Conservation (phyloP, 2,113 vertebrate species). For the Phyllostomus hastatus region DNA sequence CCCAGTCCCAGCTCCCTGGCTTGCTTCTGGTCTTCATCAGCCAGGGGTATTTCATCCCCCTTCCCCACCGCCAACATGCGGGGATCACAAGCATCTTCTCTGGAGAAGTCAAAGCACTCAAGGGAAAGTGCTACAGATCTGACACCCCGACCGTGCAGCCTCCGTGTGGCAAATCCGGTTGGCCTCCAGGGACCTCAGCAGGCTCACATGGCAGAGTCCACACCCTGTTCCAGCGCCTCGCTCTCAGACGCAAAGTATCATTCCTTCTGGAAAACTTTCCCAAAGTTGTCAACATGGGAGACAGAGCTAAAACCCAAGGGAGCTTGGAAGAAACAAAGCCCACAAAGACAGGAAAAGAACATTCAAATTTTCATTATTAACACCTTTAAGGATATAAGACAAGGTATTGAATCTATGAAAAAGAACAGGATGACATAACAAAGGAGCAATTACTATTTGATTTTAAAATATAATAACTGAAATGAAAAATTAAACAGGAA, state of each 20-base stretch:
- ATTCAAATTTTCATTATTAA: background rate
- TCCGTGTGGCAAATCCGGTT: background rate
- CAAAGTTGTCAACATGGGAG: background rate
- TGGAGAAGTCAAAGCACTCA: background rate
- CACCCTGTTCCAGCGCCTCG: rapidly evolving
- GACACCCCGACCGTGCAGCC: background rate
- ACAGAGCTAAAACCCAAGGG: background rate
- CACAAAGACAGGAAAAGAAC: background rate
- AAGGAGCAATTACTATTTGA: background rate
- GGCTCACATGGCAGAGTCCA: background rate
- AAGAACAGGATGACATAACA: background rate
- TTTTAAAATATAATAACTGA: background rate
- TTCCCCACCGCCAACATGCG: background rate
- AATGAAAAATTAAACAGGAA: conserved; percentile 12
- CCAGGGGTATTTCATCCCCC: rapidly evolving
- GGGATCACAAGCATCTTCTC: background rate
- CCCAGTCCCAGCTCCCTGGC: background rate
- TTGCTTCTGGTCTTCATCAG: background rate
- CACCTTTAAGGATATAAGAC: background rate
- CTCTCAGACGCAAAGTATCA: background rate
- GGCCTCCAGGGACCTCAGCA: background rate
- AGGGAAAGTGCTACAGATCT: background rate
- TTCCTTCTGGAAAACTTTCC: background rate
- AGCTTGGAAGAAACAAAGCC: background rate
- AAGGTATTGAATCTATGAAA: background rate